Conservation (phyloP, 2,888 invertebrate genomes). For the Slavum lentiscoides region DNA sequence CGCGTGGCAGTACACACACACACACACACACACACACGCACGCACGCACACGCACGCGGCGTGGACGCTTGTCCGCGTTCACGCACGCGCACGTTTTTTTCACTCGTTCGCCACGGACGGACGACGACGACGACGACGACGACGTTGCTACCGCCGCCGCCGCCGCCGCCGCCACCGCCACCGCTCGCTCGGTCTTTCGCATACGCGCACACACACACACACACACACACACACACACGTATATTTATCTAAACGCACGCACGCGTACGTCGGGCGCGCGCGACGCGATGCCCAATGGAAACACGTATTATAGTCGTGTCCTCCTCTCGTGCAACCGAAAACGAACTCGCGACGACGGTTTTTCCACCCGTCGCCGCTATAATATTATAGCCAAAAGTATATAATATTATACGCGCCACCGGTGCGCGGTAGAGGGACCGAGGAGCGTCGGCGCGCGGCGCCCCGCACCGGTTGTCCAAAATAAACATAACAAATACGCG, state of each 20-base stretch:
- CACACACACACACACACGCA: not conserved
- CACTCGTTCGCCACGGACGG: not conserved
- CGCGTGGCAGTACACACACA: constrained; percentile 36
- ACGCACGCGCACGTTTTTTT: not conserved
- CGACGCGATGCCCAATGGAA: not conserved
- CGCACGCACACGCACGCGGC: not conserved
- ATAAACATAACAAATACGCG: not conserved
- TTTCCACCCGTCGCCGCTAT: not conserved
- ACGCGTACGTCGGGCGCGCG: too few relatives aligned
- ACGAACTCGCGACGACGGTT: constrained; percentile 11
- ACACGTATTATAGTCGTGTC: not conserved
- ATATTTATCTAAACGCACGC: too few relatives aligned
- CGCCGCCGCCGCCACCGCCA: not conserved
- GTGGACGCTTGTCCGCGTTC: constrained; percentile 46
- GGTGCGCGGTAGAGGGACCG: too few relatives aligned
- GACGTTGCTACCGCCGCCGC: too few relatives aligned
- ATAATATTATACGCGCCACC: too few relatives aligned
- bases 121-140: not conserved
- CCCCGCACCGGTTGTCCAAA: constrained; percentile 19
- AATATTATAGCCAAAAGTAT: too few relatives aligned
- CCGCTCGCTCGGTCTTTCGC: too few relatives aligned
- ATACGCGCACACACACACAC: too few relatives aligned
- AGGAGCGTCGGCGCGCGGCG: not conserved
- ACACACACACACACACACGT: too few relatives aligned
- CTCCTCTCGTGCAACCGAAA: constrained; percentile 54